Percentiles rank a stretch among this genome's conserved stretches.
Conservation (phyloP, 2,797 vertebrate genomes). For the Heteromormyrus szaboi region DNA sequence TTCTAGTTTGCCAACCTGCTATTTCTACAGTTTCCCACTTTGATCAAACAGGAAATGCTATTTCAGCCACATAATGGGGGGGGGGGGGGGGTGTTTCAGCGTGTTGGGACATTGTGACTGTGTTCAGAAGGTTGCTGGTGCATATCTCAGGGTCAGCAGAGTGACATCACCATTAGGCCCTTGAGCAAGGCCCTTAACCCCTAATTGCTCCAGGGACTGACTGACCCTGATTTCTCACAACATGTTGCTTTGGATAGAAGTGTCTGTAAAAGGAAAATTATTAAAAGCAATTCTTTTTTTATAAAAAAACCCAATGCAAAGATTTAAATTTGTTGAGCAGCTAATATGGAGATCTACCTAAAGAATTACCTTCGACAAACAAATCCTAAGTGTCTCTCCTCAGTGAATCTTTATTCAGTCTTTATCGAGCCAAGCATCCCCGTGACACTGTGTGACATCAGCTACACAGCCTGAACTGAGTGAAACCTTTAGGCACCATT, state of each 20-base stretch:
- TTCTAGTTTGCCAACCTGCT: neutral
- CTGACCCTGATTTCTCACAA: no score
- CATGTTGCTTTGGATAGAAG: neutral
- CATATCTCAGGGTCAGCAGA: neutral
- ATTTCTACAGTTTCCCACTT: neutral
- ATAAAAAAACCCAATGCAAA: neutral
- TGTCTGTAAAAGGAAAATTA: neutral
- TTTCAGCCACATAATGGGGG: neutral
- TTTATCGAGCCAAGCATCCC: neutral
- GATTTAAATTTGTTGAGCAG: neutral
- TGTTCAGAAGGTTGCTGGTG: neutral
- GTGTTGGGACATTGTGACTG: neutral
- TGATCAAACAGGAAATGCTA: neutral
- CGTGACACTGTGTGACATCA: neutral
- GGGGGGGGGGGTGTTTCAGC: neutral
- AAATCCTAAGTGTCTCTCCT: neutral
- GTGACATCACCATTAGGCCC: neutral
- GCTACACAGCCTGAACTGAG: neutral
- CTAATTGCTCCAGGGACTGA: neutral
- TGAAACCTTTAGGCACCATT: neutral
- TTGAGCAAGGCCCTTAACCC: neutral
- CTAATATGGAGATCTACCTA: neutral
- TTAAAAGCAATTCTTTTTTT: neutral
- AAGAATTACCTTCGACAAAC: neutral
- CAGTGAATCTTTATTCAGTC: neutral